Base-by-base conservation (phyloP, 2,797 vertebrate genomes). In the Synanceia verrucosa region DNA sequence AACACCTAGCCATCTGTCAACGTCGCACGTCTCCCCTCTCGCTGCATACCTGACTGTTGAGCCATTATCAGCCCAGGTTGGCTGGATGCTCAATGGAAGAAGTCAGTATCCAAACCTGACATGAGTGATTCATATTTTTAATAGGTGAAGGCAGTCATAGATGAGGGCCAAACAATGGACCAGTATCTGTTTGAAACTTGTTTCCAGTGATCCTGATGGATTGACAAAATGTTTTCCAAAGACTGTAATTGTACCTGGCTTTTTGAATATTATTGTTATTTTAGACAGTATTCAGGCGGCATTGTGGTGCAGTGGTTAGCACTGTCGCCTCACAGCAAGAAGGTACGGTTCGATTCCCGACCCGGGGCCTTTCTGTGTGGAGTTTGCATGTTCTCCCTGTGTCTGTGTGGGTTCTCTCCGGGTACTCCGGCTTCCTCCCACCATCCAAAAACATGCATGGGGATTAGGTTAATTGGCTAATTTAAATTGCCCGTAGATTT, bases 1-100 rank as follows among this genome's bases (percentile, higher is more conserved):
- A 85, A 70, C 91, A 92, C 91, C 79, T 51, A 12, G 55, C 79
- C 77, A 90, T 92, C 89, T 43, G 76, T 93, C 90, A 90, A 41
- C 51, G 76, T 87, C 86, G 73, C 46, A 58, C 9, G 68, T 78
- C 75, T 83, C 3, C 59, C 71, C 70, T 79, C 65, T 72, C 24
- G n/a, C 66, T 65, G 77, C 91, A 90, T 92, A 86, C 91, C 87
- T 88, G 73, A 85, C 51, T 43, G 84, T 23, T 89, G 78, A 88
- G 73, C 78, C 74, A 70, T 69, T 48, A 69, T 55, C 43, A 47
- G 67, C 33, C 65, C 26, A 43, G 21, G 74, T 64, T 44, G 59
- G 37, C 53, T 46, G 26, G 33, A 41, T 66, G 64, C 63, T 48
- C 70, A 72, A 51, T 56, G 41, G 57, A 60, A 66, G 65, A 73